Conservation (phyloP, 2,113 vertebrate genomes). For the Cephalophus harveyi region DNA sequence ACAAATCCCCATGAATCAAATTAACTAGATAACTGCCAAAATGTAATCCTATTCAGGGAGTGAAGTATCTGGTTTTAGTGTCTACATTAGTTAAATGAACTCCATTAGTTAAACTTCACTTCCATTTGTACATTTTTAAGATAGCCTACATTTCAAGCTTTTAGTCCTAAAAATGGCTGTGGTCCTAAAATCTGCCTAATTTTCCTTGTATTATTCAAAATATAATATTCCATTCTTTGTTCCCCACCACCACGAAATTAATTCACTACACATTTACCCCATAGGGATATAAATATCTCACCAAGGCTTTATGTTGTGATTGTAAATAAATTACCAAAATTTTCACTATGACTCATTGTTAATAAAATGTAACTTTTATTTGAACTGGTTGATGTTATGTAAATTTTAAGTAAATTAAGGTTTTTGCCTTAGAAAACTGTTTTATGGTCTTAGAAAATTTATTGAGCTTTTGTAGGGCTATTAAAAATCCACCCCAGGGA, state of each 20-base stretch:
- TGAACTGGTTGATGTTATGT: background rate
- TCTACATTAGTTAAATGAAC: conserved; percentile 64
- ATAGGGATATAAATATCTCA: background rate
- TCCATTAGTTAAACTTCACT: conserved; percentile 65
- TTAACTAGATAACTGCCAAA: conserved; percentile 73
- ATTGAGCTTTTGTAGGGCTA: background rate
- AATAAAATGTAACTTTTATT: conserved; percentile 25
- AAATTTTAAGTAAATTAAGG: conserved; percentile 18
- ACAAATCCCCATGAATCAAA: conserved; percentile 66
- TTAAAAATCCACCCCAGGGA: conserved; percentile 28
- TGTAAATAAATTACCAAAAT: conserved; percentile 12
- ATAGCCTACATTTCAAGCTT: background rate
- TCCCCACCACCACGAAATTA: background rate
- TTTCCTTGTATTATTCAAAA: conserved; percentile 10
- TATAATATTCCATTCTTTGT: background rate
- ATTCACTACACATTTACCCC: background rate
- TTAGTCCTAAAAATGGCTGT: background rate
- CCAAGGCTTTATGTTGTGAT: background rate
- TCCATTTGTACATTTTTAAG: conserved; percentile 51
- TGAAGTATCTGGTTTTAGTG: conserved; percentile 60
- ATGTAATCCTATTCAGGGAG: conserved; percentile 50
- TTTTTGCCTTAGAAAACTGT: background rate
- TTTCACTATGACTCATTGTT: conserved; percentile 20
- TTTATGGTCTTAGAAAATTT: conserved; percentile 8
- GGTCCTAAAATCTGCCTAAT: background rate